These are phyloP conservation scores for Zosterops hypoxanthus DNA, from an alignment of 2,113 vertebrate genomes.

Conservation along the genomic window DNA sequence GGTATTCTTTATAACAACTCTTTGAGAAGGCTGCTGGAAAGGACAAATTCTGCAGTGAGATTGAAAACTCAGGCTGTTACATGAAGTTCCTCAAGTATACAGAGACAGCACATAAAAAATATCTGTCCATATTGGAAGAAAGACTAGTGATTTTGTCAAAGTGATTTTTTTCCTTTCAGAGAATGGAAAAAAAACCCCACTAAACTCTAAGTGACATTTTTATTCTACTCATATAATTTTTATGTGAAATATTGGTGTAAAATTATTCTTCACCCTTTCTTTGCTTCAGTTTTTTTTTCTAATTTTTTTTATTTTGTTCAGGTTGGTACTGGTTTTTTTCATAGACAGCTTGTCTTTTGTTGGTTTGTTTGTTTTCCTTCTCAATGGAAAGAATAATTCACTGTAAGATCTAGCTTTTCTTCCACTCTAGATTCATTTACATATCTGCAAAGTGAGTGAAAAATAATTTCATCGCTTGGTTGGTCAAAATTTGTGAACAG, in stretches of 20 bases:
- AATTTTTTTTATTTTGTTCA: fast-evolving
- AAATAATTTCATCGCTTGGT: neutral
- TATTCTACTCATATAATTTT: neutral
- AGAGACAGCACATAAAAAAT: neutral
- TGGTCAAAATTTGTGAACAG: neutral
- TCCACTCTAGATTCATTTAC: neutral
- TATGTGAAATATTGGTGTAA: neutral
- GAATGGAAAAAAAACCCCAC: neutral
- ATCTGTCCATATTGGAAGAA: neutral
- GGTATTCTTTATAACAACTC: neutral
- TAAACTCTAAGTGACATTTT: neutral
- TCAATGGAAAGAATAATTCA: neutral
- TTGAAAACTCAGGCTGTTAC: neutral
- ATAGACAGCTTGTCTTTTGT: neutral
- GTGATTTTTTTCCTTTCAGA: neutral
- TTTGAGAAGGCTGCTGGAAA: neutral
- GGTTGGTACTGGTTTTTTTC: neutral
- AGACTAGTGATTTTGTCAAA: neutral
- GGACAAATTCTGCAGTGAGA: neutral
- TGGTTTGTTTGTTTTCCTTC: neutral
- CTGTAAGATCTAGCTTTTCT: neutral
- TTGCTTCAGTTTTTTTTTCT: neutral
- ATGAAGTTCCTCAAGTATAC: neutral
- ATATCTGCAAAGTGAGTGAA: neutral
- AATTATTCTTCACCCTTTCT: neutral